phyloP scores from a whole-genome alignment of 2,113 vertebrate species.

The western clawed frog (Xenopus tropicalis) region DNA sequence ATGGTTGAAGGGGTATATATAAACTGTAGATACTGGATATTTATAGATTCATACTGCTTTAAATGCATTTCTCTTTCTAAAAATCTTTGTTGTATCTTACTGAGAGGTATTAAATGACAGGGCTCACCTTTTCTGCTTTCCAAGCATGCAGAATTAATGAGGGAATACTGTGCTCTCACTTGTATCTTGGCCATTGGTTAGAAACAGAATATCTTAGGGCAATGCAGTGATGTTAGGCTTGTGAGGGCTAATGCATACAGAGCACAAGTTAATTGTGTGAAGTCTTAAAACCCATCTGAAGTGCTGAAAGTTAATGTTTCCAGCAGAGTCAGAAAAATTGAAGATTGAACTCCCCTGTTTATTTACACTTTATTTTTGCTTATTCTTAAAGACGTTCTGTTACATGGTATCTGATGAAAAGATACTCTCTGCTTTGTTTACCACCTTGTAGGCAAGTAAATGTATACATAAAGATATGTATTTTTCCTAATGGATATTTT shows the following conservation, averaged over 20 bases:
- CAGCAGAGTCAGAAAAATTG: neutral
- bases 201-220: neutral
- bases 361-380: slow-evolving; percentile 6
- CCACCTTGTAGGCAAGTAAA: too few relatives aligned
- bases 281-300: neutral
- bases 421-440: too few relatives aligned
- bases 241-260: slow-evolving; percentile 1
- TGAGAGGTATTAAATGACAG: neutral
- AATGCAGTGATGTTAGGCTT: slow-evolving; percentile 1
- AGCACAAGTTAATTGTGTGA: slow-evolving; percentile 12
- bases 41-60: too few relatives aligned
- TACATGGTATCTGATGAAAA: too few relatives aligned
- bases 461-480: too few relatives aligned
- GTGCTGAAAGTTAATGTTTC: neutral
- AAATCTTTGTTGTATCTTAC: neutral
- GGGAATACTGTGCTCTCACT: neutral
- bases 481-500: too few relatives aligned
- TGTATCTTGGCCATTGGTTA: neutral
- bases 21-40: too few relatives aligned
- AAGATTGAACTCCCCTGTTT: neutral
- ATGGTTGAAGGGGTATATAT: too few relatives aligned
- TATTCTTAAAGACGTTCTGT: neutral
- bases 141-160: neutral
- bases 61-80: neutral
- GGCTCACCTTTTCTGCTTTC: neutral